Evolutionary conservation across 1,140 invertebrate species (phyloP), one percentile per base, ranked within the genome.

Genomic region (Melitaea cinxia): DNA sequence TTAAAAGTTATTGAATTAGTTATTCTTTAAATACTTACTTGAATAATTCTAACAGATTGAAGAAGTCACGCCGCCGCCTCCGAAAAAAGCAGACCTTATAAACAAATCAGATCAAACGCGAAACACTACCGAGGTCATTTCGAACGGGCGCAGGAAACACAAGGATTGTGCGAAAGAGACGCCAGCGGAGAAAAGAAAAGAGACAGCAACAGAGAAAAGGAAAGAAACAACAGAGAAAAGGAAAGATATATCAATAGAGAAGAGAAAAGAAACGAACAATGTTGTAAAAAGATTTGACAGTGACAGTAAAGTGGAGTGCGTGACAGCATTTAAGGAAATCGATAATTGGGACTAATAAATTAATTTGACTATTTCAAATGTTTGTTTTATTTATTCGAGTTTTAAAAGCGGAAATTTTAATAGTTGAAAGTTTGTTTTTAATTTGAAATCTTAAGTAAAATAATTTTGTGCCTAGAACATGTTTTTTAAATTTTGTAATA

Each of bases 311-410:
- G 56, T 68, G 1, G 65, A 72, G 14, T 81, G 82, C 45, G 85
- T 84, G 4, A 53, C 65, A 10, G 83, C 79, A 24, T 89, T 89
- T 67, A 83, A 83, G 65, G 87, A 89, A 62, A 88, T 81, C 59
- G 82, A 88, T 57, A 82, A 75, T 78, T 89, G 87, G 87, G 85
- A 86, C 68, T 89, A 77, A 85, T 53, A 54, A 72, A 73, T 68
- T 64, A 72, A 75, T 60, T 75, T 70, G 33, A 76, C n/a, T n/a
- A n/a, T n/a, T 70, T 28, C 68, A 12, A 65, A 26, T 57, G n/a
- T 49, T 70, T 70, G 65, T 72, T 76, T 74, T 65, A 70, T 70
- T 74, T 57, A 39, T 4, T 14, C 35, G 30, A 12, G 1, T 14
- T 14, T 39, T 15, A 39, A 28, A 28, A 28, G 7, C 26, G 26